Evolutionary conservation across 2,113 vertebrate species (phyloP), one percentile per base, ranked within the genome.

Genomic region (Bambusicola thoracicus): DNA sequence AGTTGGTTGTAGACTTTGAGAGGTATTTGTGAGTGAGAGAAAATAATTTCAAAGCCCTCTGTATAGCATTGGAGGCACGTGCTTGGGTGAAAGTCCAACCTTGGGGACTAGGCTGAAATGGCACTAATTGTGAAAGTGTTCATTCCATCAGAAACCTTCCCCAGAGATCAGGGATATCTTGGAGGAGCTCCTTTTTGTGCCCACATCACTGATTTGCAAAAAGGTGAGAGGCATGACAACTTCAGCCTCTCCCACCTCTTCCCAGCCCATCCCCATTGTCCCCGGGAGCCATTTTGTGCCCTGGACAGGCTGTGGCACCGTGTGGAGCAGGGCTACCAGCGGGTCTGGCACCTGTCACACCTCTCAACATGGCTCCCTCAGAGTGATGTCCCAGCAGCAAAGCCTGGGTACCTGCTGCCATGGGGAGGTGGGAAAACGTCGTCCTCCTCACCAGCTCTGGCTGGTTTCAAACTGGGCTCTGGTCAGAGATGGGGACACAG

Each of bases 11-110:
- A 0, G 79, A 92, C 49, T 95, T 62, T 51, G 76, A 56, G 86
- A 92, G 61, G 85, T 87, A 74, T 85, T 73, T 94, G 78, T 81
- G 13, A 5, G 75, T 80, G 68, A 89, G 49, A 69, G 43, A 91
- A 96, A 85, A 92, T 41, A 70, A 92, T 93, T 91, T 95, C 70
- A 40, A 68, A 81, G 85, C 82, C 41, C 75, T 92, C 82, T 85
- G 85, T 81, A 89, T 89, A 95, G 61, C 48, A 66, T 5, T 25
- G 5, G 75, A 87, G 66, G 29, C 73, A n/a, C 73, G 55, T 74
- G 29, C 38, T 81, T 87, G 77, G 80, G 70, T 56, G 70, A n/a
- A 90, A 89, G 72, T 88, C 91, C 72, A 67, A 40, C 46, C 30
- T 7, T 1, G 43, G 34, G 27, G 80, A 69, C 81, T 86, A 82